Base-by-base conservation (phyloP, 2,113 vertebrate genomes). In the Cynoglossus semilaevis region DNA sequence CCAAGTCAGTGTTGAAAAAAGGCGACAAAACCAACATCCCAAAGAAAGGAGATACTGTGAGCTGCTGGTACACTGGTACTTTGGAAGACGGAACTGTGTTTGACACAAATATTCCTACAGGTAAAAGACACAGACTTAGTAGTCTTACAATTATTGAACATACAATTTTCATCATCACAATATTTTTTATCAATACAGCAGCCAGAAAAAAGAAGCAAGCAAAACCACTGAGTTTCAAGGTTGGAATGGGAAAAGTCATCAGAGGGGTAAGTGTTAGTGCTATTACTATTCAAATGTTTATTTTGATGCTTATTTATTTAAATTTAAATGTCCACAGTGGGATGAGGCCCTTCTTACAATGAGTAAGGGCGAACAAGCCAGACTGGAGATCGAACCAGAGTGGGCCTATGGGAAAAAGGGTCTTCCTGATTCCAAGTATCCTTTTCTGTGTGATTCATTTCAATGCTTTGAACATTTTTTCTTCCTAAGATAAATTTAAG, bases 331-430 rank as follows among this genome's bases (percentile, higher is more conserved):
- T 62, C 8, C 38, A 8, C 61, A 98, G 96, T 99, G 97, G 97
- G 97, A 98, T 5, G 96, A 98, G 83, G 97, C 86, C 1, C 80
- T 98, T 13, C 62, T 99, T 46, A 97, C 94, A 0, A 98, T 99
- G 97, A 98, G 94, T 74, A 98, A 96, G 88, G 97, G 97, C 9
- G 97, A 99, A 79, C 97, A 94, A 0, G 94, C 96, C 6, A 90
- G 90, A n/a, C 56, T 99, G 76, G 95, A 96, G 80, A 98, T 99
- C 0, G 94, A 98, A 72, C 83, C 96, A 0, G 96, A 98, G 80
- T 98, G 97, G 96, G 96, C 91, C 0, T 98, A 99, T 0, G 97
- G 97, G 22, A 96, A 87, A 85, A 99, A 98, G 71, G 97, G 97
- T 5, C 82, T 95, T 60, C 95, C 96, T 0, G 96, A 98, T 0